Percentiles rank a stretch among this genome's conserved stretches.
phyloP scores from a whole-genome alignment of 2,113 vertebrate species.

The Rattus rattus region DNA sequence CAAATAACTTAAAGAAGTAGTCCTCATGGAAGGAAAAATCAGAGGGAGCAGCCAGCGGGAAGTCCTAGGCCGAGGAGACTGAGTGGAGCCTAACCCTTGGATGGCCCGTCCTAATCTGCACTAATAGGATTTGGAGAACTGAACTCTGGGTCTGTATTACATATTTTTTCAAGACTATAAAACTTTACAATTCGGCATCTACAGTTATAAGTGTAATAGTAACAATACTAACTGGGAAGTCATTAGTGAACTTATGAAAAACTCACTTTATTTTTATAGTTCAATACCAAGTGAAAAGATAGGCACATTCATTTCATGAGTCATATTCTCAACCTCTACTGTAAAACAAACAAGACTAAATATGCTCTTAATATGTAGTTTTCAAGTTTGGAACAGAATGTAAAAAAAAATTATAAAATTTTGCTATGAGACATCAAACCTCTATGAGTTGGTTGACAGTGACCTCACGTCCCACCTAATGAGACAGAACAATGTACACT shows the following conservation, averaged over 20 bases:
- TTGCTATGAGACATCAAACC: constrained; percentile 1
- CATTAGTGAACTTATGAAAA: constrained; percentile 43
- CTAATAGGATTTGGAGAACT: not conserved
- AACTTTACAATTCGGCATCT: not conserved
- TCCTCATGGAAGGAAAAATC: not conserved
- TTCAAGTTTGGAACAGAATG: constrained; percentile 63
- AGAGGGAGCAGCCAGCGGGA: not conserved
- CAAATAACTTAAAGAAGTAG: constrained; percentile 13
- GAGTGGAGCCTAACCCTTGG: not conserved
- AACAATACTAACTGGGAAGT: constrained; percentile 35
- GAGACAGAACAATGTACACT: not conserved
- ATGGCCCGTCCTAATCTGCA: not conserved
- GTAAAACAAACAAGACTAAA: constrained; percentile 43
- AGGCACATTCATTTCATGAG: constrained; percentile 67
- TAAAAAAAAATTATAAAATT: constrained; percentile 69
- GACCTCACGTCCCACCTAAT: not conserved
- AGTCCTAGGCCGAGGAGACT: not conserved
- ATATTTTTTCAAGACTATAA: constrained; percentile 38
- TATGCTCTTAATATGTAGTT: constrained; percentile 41
- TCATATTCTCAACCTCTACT: constrained; percentile 55
- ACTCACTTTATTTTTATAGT: constrained; percentile 46
- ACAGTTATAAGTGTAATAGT: constrained; percentile 43
- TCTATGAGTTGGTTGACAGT: not conserved
- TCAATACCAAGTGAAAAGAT: constrained; percentile 56
- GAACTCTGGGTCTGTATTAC: not conserved